Evolutionary conservation across 2,113 vertebrate genomes (phyloP), one percentile per base, ranked within the genome.

Genomic region (Genyomyrus donnyi): DNA sequence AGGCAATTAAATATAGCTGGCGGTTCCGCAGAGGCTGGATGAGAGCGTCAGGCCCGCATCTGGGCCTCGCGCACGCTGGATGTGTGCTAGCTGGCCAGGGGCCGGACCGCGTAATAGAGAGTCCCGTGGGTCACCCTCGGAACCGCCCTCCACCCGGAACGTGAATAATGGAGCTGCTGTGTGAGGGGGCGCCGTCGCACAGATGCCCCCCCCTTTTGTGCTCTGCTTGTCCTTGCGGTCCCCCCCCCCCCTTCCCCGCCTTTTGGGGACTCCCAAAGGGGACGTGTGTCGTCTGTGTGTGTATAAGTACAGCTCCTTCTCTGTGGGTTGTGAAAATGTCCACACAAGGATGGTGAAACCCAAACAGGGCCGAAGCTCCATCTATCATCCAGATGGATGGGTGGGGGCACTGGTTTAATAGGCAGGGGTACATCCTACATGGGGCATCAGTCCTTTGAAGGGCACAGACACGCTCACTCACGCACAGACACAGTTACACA

Each of bases 401-500:
- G 58, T n/a, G 58, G 62, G n/a, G 62, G 35, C 13, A 17, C 27
- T 42, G 35, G 35, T 19, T 17, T 15, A 19, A 5, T 42, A 19
- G 31, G 74, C 31, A 7, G 74, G 84, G 84, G 48, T 86, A 17
- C 84, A 11, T 42, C 45, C 17, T 85, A 21, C 4, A 50, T n/a
- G 17, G 84, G 24, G 49, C 11, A 11, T 3, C 84, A 85, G 46
- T 15, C 46, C 46, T 2, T 85, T n/a, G 7, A 46, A 5, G 46
- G n/a, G 46, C 46, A 27, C 62, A 70, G 62, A 10, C 17, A 13
- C 15, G n/a, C 45, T 21, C 46, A 15, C 45, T 49, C 86, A 90
- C 70, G 58, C 89, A 88, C 80, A 80, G 31, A 80, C 35, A 19
- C 35, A 80, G 74, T 80, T 35, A 80, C 74, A 91, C 62, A 80